A percentile compares a stretch with the other conserved stretches of the same genome.
These are phyloP conservation scores for Caenorhabditis sp. DNA, from an alignment of 2,888 invertebrate genomes.

Conservation along the genomic window DNA sequence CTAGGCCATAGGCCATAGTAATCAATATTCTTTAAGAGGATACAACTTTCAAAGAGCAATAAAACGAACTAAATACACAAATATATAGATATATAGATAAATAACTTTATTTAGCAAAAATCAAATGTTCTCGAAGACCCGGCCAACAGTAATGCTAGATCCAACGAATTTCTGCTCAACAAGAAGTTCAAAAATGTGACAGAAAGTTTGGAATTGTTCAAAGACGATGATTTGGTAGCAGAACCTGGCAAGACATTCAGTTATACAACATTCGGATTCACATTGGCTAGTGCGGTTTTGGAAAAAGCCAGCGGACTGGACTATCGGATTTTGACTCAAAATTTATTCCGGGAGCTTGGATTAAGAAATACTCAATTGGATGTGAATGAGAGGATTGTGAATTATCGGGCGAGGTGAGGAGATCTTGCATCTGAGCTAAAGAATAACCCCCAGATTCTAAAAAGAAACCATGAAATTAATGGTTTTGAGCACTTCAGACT, in stretches of 20 bases:
- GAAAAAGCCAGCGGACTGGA: slow-evolving; percentile 72
- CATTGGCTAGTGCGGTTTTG: slow-evolving; percentile 75
- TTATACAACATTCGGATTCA: slow-evolving; percentile 76
- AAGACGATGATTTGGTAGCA: slow-evolving; percentile 75
- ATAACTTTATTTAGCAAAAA: slow-evolving; percentile 18
- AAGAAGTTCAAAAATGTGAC: slow-evolving; percentile 71
- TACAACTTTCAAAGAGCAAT: background rate
- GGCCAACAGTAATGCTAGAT: slow-evolving; percentile 26
- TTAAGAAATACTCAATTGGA: slow-evolving; percentile 75
- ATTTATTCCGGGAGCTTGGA: slow-evolving; percentile 74
- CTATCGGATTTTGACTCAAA: slow-evolving; percentile 66
- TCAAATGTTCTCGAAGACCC: slow-evolving; percentile 28
- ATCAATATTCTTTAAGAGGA: too few relatives aligned
- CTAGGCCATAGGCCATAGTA: slow-evolving; percentile 1
- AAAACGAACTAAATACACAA: background rate
- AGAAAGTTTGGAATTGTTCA: slow-evolving; percentile 75
- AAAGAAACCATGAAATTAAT: too few relatives aligned
- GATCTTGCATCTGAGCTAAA: too few relatives aligned
- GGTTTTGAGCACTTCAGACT: too few relatives aligned
- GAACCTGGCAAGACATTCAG: slow-evolving; percentile 73
- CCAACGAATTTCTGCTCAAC: slow-evolving; percentile 73
- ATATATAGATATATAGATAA: background rate
- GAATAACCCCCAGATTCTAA: too few relatives aligned
- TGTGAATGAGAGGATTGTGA: slow-evolving; percentile 74
- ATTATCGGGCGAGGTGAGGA: slow-evolving; percentile 74